phyloP scores from a whole-genome alignment of 2,888 invertebrate genomes.

The Philereme transversata region DNA sequence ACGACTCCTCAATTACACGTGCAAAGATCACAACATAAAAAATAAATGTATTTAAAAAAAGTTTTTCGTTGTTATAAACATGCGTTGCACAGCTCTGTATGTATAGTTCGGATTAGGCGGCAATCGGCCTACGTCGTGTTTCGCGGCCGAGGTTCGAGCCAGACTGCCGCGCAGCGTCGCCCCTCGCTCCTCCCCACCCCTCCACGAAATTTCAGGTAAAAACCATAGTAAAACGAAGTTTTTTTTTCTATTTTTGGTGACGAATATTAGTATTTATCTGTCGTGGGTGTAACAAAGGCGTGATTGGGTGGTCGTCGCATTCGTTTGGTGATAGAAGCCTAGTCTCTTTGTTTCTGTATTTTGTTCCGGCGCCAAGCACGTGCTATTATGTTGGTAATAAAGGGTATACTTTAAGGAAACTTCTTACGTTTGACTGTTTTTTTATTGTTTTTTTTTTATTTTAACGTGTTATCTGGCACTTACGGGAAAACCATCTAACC shows the following conservation, averaged over 20 bases:
- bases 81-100: slow-evolving; percentile 37
- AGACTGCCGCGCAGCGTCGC: slow-evolving; percentile 70
- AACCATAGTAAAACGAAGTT: slow-evolving; percentile 50
- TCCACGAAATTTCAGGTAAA: slow-evolving; percentile 68
- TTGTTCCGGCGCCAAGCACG: slow-evolving; percentile 32
- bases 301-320: slow-evolving; percentile 37
- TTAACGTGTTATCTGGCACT: too few species aligned
- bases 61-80: slow-evolving; percentile 46
- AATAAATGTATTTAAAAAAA: slow-evolving; percentile 24
- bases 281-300: slow-evolving; percentile 27
- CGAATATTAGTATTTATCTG: slow-evolving; percentile 32
- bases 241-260: slow-evolving; percentile 41
- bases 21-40: slow-evolving; percentile 42
- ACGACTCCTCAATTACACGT: slow-evolving; percentile 54
- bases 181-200: slow-evolving; percentile 65
- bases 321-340: slow-evolving; percentile 24
- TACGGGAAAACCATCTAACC: too few species aligned
- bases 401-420: not conserved
- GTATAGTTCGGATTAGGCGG: slow-evolving; percentile 37
- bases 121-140: slow-evolving; percentile 44
- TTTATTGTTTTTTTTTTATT: too few species aligned
- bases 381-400: slow-evolving; percentile 21
- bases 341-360: slow-evolving; percentile 31
- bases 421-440: too few species aligned
- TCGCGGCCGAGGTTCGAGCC: slow-evolving; percentile 55